Evolutionary conservation across 2,888 invertebrate species (phyloP).

Genomic region (Drosophila gaucha): DNA sequence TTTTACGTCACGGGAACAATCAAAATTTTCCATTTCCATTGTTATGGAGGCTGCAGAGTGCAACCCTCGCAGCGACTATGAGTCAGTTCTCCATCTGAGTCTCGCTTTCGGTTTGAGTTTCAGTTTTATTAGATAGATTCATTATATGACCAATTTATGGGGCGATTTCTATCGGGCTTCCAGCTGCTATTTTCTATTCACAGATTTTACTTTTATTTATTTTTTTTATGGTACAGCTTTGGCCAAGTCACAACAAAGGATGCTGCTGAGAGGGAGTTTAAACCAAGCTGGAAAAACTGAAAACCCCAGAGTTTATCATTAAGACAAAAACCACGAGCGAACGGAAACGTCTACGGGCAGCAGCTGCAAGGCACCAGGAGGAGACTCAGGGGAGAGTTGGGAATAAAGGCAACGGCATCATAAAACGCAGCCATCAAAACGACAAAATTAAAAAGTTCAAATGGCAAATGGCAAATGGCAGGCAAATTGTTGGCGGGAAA

Average conservation of each 20-base stretch:
- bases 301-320: slow-evolving; percentile 67
- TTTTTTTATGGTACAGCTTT: slow-evolving; percentile 59
- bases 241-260: slow-evolving; percentile 54
- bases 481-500: slow-evolving; percentile 67
- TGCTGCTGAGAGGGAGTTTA: slow-evolving; percentile 47
- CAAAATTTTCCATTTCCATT: slow-evolving; percentile 39
- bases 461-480: slow-evolving; percentile 75
- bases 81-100: slow-evolving; percentile 3
- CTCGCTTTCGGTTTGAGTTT: slow-evolving; percentile 26
- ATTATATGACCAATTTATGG: slow-evolving; percentile 60
- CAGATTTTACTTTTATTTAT: slow-evolving; percentile 52
- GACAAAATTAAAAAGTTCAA: slow-evolving; percentile 79
- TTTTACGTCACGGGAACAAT: slow-evolving; percentile 70
- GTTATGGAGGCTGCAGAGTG: slow-evolving; percentile 39
- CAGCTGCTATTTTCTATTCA: slow-evolving; percentile 56
- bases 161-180: slow-evolving; percentile 44
- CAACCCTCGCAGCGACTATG: slow-evolving; percentile 54
- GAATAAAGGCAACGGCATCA: slow-evolving; percentile 70
- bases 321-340: slow-evolving; percentile 66
- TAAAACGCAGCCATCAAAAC: slow-evolving; percentile 78
- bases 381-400: slow-evolving; percentile 21
- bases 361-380: slow-evolving; percentile 16
- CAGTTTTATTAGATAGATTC: slow-evolving; percentile 57
- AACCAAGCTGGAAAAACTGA: slow-evolving; percentile 30
- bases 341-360: slow-evolving; percentile 58